phyloP scores from a whole-genome alignment of 1,140 invertebrate genomes.

The Caenorhabditis inopinata region DNA sequence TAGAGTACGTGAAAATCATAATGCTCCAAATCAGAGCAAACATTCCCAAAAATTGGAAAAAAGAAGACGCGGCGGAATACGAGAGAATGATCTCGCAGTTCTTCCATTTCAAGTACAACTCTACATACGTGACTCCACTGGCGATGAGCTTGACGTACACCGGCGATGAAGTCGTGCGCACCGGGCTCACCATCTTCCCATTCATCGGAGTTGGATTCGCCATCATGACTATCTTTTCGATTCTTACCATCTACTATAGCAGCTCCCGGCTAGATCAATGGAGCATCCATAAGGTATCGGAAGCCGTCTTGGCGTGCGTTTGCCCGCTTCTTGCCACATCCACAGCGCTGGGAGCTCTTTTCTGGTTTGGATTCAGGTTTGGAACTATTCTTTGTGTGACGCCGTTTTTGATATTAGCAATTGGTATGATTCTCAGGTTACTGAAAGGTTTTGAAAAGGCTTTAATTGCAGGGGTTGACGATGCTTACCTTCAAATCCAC shows the following conservation, averaged over 20 bases:
- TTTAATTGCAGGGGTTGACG: conserved; percentile 54
- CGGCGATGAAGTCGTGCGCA: conserved; percentile 55
- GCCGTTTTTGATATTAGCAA: conserved; percentile 59
- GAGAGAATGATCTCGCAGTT: conserved; percentile 40
- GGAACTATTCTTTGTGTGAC: conserved; percentile 58
- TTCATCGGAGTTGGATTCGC: conserved; percentile 56
- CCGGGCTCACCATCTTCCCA: conserved; percentile 58
- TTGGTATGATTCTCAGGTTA: conserved; percentile 49
- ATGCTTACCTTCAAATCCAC: conserved; percentile 60
- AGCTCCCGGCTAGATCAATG: conserved; percentile 54
- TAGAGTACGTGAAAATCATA: conserved; percentile 38
- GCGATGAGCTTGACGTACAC: conserved; percentile 40
- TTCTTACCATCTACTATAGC: conserved; percentile 52
- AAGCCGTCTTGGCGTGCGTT: conserved; percentile 54
- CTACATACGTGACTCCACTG: conserved; percentile 21
- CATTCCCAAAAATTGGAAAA: conserved; percentile 37
- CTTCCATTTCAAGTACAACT: conserved; percentile 40
- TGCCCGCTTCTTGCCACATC: conserved; percentile 58
- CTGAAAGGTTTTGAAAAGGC: not conserved
- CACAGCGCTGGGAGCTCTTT: conserved; percentile 55
- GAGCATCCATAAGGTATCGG: conserved; percentile 51
- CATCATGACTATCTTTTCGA: conserved; percentile 55
- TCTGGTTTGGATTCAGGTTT: conserved; percentile 59
- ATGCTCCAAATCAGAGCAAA: conserved; percentile 41
- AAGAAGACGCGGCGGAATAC: conserved; percentile 37